Percentiles rank a stretch among this genome's conserved stretches.
These are phyloP conservation scores for Heterocephalus glaber DNA, from an alignment of 2,113 vertebrate genomes.

Conservation along the genomic window DNA sequence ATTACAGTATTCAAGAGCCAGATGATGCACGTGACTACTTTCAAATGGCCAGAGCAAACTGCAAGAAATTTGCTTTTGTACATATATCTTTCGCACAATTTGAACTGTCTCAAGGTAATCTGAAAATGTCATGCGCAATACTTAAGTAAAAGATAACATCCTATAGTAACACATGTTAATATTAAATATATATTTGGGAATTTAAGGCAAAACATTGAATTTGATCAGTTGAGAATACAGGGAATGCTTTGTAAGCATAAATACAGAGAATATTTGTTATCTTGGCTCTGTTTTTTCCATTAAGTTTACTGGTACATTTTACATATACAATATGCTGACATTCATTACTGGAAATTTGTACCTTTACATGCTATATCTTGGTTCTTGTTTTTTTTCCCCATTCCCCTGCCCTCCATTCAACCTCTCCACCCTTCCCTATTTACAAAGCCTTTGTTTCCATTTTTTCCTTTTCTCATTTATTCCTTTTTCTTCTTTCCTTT, in stretches of 20 bases:
- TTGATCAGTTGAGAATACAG: neutral
- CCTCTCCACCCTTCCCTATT: too few species aligned
- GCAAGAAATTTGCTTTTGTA: slow-evolving; percentile 96
- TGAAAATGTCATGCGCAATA: slow-evolving; percentile 10
- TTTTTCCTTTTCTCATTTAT: too few species aligned
- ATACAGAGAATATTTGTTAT: neutral
- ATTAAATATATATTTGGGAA: neutral
- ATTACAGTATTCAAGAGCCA: slow-evolving; percentile 88
- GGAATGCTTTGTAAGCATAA: neutral
- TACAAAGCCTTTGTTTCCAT: too few species aligned
- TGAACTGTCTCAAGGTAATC: slow-evolving; percentile 92
- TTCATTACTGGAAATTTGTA: too few species aligned
- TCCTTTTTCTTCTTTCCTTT: too few species aligned
- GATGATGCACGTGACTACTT: slow-evolving; percentile 96
- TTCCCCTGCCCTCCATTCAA: too few species aligned
- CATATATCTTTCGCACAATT: slow-evolving; percentile 96
- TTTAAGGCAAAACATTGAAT: neutral
- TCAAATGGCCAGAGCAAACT: slow-evolving; percentile 92
- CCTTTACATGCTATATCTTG: too few species aligned
- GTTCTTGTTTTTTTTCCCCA: too few species aligned
- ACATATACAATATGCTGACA: too few species aligned
- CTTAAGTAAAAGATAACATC: slow-evolving; percentile 16
- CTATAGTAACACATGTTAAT: neutral
- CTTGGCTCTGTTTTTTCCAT: neutral
- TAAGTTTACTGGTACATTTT: too few species aligned